A percentile compares a stretch with the other conserved stretches of the same genome.
These are phyloP conservation scores for Semaprochilodus insignis DNA, from an alignment of 2,797 vertebrate genomes.

Conservation along the genomic window DNA sequence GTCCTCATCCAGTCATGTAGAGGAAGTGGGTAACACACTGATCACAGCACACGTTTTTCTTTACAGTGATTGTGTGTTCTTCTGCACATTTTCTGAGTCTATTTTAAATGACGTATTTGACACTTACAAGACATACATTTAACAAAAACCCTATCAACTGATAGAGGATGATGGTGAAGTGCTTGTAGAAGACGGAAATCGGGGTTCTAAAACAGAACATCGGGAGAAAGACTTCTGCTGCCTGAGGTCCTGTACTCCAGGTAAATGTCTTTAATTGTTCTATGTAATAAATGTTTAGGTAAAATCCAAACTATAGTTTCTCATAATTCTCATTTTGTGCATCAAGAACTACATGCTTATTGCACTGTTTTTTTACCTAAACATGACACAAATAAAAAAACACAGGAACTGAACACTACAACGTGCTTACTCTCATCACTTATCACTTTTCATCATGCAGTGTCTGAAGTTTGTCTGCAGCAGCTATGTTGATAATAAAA, in stretches of 20 bases:
- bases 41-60: background rate
- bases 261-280: constrained; percentile 15
- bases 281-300: background rate
- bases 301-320: background rate
- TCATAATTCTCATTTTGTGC: too few species aligned
- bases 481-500: too few species aligned
- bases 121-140: background rate
- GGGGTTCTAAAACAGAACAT: constrained; percentile 10
- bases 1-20: constrained; percentile 80
- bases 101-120: background rate
- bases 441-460: too few species aligned
- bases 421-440: too few species aligned
- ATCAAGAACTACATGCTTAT: too few species aligned
- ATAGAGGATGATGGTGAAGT: constrained; percentile 3
- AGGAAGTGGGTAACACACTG: constrained; percentile 63
- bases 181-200: constrained; percentile 17
- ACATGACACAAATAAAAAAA: too few species aligned
- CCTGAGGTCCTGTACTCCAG: constrained; percentile 58
- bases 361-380: too few species aligned
- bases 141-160: background rate
- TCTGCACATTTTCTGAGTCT: background rate
- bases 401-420: too few species aligned
- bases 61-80: background rate
- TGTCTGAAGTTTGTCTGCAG: too few species aligned
- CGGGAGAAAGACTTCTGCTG: constrained; percentile 60